Percentiles rank a stretch among this genome's conserved stretches.
phyloP scores from a whole-genome alignment of 2,888 invertebrate species.

The Sicus ferrugineus region DNA sequence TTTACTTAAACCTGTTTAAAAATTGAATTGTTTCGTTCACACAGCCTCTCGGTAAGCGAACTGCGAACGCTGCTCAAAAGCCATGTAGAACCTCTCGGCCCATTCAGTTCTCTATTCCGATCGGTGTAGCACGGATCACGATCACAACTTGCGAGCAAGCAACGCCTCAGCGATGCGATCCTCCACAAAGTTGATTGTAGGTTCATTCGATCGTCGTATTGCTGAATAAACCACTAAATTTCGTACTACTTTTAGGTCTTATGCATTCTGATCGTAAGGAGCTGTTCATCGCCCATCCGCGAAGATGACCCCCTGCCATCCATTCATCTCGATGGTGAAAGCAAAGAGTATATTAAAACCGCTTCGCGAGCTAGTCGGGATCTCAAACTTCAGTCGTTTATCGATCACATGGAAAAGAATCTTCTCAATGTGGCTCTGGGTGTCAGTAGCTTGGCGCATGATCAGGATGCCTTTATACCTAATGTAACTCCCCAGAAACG shows the following conservation, averaged over 20 bases:
- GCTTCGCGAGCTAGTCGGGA: background rate
- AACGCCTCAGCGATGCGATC: conserved; percentile 46
- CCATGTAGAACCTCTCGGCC: background rate
- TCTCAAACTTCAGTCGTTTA: conserved; percentile 53
- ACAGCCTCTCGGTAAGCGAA: background rate
- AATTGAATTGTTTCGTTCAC: background rate
- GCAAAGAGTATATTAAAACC: too few species aligned
- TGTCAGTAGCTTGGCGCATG: conserved; percentile 46
- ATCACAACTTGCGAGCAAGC: background rate
- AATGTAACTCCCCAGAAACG: conserved; percentile 41
- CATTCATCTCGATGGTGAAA: too few species aligned
- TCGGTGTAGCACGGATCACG: conserved; percentile 2
- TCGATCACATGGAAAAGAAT: conserved; percentile 56
- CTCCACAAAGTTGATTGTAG: conserved; percentile 48
- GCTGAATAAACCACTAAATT: background rate
- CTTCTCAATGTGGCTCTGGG: conserved; percentile 56
- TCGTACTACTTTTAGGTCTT: conserved; percentile 42
- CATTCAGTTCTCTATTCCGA: conserved; percentile 18
- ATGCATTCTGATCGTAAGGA: conserved; percentile 29
- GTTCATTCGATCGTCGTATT: conserved; percentile 34
- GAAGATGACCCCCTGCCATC: background rate
- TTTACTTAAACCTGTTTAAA: conserved; percentile 4
- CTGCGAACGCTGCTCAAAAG: background rate
- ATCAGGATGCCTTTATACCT: conserved; percentile 44
- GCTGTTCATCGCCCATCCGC: conserved; percentile 35